Conservation (phyloP, 2,797 vertebrate genomes). For the Morus bassanus region DNA sequence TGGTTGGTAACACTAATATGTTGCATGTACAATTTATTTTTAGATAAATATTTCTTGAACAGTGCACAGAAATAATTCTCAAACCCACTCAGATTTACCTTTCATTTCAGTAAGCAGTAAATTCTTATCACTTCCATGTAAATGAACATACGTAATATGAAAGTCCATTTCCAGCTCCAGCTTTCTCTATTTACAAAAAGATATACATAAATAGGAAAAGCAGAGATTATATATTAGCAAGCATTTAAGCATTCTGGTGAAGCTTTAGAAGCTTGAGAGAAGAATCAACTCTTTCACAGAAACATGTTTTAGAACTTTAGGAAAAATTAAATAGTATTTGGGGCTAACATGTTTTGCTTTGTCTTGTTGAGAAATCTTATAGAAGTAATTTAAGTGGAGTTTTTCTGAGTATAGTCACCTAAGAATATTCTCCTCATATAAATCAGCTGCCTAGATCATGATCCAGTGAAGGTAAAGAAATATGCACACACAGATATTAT, state of each 20-base stretch:
- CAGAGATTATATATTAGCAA: not conserved
- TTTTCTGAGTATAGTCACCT: not conserved
- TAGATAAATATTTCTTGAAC: not conserved
- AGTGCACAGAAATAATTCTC: not conserved
- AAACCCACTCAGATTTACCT: not conserved
- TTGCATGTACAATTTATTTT: not conserved
- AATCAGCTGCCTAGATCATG: not conserved
- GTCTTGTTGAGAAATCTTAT: not conserved
- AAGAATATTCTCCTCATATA: not conserved
- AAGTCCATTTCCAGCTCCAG: not conserved
- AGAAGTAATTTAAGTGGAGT: not conserved
- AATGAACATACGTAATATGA: not conserved
- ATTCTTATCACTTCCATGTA: not conserved
- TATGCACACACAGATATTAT: not conserved
- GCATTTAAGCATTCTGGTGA: not conserved
- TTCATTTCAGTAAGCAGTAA: not conserved
- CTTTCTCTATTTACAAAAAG: not conserved
- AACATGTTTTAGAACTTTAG: not conserved
- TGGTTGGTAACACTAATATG: not conserved
- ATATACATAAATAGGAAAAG: not conserved
- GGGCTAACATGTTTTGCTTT: not conserved
- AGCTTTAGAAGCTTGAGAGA: not conserved
- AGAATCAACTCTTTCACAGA: not conserved
- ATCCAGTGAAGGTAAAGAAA: not conserved
- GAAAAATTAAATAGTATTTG: not conserved